Evolutionary conservation across 1,140 invertebrate genomes (phyloP).

Genomic region (Zelostemma sp.): DNA sequence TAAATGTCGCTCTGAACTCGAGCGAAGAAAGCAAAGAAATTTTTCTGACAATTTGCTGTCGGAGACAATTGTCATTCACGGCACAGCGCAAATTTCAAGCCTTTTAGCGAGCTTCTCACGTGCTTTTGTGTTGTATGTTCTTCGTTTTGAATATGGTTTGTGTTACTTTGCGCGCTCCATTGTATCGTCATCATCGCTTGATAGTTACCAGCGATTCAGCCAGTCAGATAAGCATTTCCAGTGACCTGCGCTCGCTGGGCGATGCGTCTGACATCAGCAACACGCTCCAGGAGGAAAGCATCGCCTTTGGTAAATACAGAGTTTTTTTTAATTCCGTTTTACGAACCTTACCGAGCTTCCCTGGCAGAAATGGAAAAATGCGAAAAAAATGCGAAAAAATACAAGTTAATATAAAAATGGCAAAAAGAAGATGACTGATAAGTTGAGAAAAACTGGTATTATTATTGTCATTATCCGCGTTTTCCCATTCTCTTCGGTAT

Average conservation of each 20-base stretch:
- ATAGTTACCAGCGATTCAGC: slow-evolving; percentile 69
- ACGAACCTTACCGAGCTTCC: no score
- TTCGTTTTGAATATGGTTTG: slow-evolving; percentile 60
- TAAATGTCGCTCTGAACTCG: no score
- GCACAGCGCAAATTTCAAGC: slow-evolving; percentile 21
- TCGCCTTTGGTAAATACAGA: slow-evolving; percentile 68
- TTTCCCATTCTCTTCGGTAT: no score
- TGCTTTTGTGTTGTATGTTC: slow-evolving; percentile 57
- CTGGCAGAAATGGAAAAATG: no score
- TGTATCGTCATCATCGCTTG: slow-evolving; percentile 66
- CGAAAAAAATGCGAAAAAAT: no score
- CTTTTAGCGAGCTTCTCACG: slow-evolving; percentile 52
- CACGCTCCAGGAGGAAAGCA: slow-evolving; percentile 67
- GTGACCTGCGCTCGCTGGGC: slow-evolving; percentile 67
- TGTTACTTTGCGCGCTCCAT: slow-evolving; percentile 61
- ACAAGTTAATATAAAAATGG: no score
- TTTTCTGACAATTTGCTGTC: background rate
- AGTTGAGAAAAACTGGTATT: no score
- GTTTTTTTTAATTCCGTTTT: no score
- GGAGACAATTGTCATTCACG: background rate
- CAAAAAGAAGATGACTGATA: no score
- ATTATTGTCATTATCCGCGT: no score
- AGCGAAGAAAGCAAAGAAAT: background rate
- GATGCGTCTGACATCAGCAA: slow-evolving; percentile 66
- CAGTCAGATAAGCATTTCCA: slow-evolving; percentile 71